Evolutionary conservation across 2,113 vertebrate species (phyloP).

Genomic region (Phrynosoma platyrhinos): DNA sequence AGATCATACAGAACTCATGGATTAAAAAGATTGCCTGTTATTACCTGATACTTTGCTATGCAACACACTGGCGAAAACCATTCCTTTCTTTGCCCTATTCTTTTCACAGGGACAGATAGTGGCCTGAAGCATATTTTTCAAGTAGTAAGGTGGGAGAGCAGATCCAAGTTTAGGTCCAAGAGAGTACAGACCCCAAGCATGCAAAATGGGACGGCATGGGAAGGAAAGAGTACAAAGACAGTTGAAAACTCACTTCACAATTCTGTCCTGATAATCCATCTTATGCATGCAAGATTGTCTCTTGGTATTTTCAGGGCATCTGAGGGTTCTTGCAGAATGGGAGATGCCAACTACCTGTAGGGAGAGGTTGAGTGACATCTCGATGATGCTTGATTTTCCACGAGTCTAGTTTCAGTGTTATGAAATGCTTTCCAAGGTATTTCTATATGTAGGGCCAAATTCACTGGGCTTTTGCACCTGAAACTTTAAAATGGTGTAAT

Average conservation of each 20-base stretch:
- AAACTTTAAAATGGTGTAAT: not conserved
- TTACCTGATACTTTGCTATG: constrained; percentile 51
- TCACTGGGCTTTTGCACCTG: not conserved
- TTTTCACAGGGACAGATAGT: not conserved
- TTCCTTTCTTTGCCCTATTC: not conserved
- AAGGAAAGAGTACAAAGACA: not conserved
- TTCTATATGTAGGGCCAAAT: not conserved
- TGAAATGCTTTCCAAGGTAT: not conserved
- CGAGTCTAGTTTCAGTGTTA: not conserved
- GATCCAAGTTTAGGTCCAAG: accelerated
- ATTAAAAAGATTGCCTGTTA: not conserved
- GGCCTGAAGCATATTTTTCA: not conserved
- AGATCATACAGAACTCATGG: constrained; percentile 9
- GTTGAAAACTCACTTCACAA: accelerated
- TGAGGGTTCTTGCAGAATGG: accelerated
- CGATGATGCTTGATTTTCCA: not conserved
- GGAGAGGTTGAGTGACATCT: not conserved
- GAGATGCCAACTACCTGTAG: accelerated
- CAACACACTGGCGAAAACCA: constrained; percentile 27
- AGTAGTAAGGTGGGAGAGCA: not conserved
- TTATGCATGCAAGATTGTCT: not conserved
- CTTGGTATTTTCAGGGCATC: not conserved
- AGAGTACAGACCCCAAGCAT: accelerated
- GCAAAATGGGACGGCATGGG: not conserved
- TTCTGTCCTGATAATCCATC: accelerated